A percentile compares a stretch with the other conserved stretches of the same genome.
Evolutionary conservation across 92 coral and sea anemone species (phyloP).

Genomic region (Umimayanthus kanabou): DNA sequence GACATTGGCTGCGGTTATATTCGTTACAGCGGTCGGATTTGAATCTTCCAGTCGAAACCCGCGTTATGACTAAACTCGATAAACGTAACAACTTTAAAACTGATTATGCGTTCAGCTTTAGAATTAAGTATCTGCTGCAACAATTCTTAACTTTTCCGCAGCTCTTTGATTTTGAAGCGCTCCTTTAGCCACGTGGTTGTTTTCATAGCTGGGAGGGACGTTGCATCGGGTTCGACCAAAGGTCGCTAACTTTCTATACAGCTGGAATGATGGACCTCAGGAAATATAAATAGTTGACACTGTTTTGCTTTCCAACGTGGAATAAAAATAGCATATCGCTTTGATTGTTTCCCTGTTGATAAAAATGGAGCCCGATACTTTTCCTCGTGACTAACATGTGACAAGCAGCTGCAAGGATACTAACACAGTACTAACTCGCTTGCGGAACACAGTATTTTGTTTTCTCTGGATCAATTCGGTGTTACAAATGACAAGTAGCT

Average conservation of each 20-base stretch:
- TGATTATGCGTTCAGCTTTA: not conserved
- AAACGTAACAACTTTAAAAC: not conserved
- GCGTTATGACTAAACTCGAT: not conserved
- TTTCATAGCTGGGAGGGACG: not conserved
- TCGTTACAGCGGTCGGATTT: not conserved
- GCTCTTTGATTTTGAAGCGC: not conserved
- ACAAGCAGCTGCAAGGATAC: conserved; percentile 17
- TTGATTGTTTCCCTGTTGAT: not conserved
- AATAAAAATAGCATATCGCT: not conserved
- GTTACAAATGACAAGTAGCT: conserved; percentile 29
- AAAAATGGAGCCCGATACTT: not conserved
- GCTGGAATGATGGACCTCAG: not conserved
- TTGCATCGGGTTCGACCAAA: not conserved
- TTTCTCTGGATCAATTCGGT: conserved; percentile 39
- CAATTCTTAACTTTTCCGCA: no score
- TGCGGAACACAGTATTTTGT: conserved; percentile 20
- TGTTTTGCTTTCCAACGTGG: not conserved
- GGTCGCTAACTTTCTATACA: not conserved
- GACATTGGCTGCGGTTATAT: not conserved
- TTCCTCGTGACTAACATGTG: conserved; percentile 42
- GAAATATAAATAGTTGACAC: not conserved
- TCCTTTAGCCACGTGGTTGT: conserved; percentile 5
- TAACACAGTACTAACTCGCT: conserved; percentile 23
- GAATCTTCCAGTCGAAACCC: not conserved
- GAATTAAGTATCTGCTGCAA: no score